These are phyloP conservation scores for Rhopalosiphum nymphaeae DNA, from an alignment of 2,888 invertebrate genomes.

Conservation along the genomic window DNA sequence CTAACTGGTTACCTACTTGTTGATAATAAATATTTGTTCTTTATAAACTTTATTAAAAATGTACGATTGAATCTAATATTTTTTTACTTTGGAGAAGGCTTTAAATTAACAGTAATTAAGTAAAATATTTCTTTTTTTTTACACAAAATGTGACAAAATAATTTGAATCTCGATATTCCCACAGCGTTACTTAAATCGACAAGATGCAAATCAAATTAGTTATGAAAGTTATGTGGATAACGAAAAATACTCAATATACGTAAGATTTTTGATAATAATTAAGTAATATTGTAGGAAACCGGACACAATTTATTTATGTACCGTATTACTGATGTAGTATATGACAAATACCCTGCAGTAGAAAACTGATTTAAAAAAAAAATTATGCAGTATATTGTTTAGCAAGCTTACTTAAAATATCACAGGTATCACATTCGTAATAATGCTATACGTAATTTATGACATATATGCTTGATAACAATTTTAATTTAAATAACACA, in stretches of 20 bases:
- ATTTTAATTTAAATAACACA: neutral
- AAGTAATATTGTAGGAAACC: neutral
- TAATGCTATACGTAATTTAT: neutral
- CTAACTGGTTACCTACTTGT: no score
- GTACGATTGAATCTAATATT: no score
- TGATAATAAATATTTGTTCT: no score
- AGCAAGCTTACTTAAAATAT: constrained; percentile 1
- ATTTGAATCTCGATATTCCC: neutral
- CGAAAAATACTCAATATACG: constrained; percentile 43
- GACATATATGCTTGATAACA: neutral
- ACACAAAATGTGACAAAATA: neutral
- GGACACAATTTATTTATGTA: neutral
- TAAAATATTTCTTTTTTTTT: neutral
- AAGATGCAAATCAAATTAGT: constrained; percentile 58
- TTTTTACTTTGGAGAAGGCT: no score
- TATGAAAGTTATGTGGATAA: constrained; percentile 54
- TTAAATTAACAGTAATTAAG: no score
- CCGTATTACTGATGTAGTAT: neutral
- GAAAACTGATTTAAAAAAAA: neutral
- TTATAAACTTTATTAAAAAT: no score
- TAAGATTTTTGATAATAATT: constrained; percentile 32
- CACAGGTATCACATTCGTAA: neutral
- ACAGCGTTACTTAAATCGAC: constrained; percentile 54
- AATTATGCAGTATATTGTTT: neutral
- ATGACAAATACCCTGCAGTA: neutral